Conservation (phyloP, 2,888 invertebrate genomes). For the Drosophila parthenogenetica region DNA sequence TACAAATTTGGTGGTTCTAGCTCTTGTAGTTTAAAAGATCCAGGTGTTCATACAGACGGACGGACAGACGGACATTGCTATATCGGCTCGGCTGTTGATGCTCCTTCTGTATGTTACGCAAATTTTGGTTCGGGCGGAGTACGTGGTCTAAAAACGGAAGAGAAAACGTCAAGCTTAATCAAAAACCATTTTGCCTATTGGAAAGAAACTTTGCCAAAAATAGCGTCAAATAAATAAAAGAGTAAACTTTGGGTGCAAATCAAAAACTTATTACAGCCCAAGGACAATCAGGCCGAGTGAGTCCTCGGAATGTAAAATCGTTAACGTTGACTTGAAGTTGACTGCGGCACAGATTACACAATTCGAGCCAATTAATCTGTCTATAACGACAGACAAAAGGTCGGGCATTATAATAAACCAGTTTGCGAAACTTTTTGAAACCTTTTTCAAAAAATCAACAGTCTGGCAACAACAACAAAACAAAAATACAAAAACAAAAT, state of each 20-base stretch:
- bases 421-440: constrained; percentile 46
- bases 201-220: constrained; percentile 47
- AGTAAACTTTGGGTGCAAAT: constrained; percentile 65
- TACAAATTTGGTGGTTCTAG: too few species aligned
- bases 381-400: constrained; percentile 69
- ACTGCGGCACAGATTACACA: constrained; percentile 67
- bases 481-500: constrained; percentile 26
- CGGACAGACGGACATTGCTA: too few species aligned
- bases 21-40: too few species aligned
- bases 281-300: constrained; percentile 56
- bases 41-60: too few species aligned
- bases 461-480: constrained; percentile 2
- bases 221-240: constrained; percentile 58
- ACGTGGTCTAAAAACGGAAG: not conserved
- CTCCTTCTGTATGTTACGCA: too few species aligned
- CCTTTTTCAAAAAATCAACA: constrained; percentile 45
- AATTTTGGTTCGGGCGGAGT: too few species aligned
- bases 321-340: constrained; percentile 30
- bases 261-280: constrained; percentile 71
- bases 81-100: too few species aligned
- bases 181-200: constrained; percentile 70
- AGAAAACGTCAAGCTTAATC: constrained; percentile 52
- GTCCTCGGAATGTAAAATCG: constrained; percentile 36
- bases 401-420: constrained; percentile 60
- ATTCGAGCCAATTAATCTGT: constrained; percentile 77